Evolutionary conservation across 2,888 invertebrate genomes (phyloP), one percentile per base, ranked within the genome.

Genomic region (Poecilus cupreus): DNA sequence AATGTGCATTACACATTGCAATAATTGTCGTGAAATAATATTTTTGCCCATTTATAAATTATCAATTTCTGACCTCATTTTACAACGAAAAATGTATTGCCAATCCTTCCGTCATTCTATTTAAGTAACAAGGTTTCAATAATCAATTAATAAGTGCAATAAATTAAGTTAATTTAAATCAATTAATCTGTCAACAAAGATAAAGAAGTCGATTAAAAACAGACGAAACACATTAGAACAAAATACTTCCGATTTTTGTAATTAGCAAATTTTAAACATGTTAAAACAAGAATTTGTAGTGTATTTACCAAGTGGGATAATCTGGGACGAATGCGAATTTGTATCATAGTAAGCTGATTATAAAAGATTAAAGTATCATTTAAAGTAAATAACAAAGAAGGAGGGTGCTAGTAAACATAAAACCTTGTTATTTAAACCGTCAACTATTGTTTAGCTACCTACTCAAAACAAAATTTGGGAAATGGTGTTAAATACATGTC

Each of bases 261-360:
- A 43, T n/a, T 10, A 43, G 2, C 11, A 43, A 54, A 24, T 60
- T 24, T 60, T 54, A 18, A 11, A 22, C 26, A 60, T 26, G 13
- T 26, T n/a, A 26, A 60, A 57, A n/a, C n/a, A 26, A 11, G 20
- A 54, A 4, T 20, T 3, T 18, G 10, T 2, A 6, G 49, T 49
- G 49, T 20, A 51, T 60, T 57, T 26, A 60, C 4, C 60, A 49
- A 8, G 54, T 54, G 60, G 26, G n/a, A 11, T 60, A 60, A 60
- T 60, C 60, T 13, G 60, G n/a, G 26, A n/a, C 60, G 60, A 60
- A 60, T 60, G 60, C n/a, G 60, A 60, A 24, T 60, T 60, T n/a
- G 60, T 22, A 26, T 26, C 22, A 13, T 22, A 26, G 24, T 60
- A 60, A 60, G 60, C 60, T 10, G 60, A 60, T 60, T 60, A 60